Evolutionary conservation across 1,140 invertebrate genomes (phyloP), one percentile per base, ranked within the genome.

Genomic region (Brachionus angularis): DNA sequence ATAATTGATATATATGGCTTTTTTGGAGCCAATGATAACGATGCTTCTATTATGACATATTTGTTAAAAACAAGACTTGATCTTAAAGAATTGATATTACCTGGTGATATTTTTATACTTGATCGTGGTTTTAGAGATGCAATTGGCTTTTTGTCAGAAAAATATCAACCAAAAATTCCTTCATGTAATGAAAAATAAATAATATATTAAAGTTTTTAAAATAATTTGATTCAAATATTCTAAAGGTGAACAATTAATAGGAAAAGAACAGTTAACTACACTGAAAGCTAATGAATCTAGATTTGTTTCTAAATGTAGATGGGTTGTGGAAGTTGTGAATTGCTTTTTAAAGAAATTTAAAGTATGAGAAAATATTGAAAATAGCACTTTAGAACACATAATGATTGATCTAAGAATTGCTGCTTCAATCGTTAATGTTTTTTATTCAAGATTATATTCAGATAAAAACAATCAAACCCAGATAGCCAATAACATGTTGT

Each of bases 301-400:
- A 29, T 4, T 50, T 50, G 47, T 50, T 50, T 25, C 47, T 23
- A 50, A 29, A 50, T 50, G 18, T 25, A 50, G 47, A 50, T 50
- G 47, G 47, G 47, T 50, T 50, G 47, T 50, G 1, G 47, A 50
- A 25, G 47, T 23, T 29, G 14, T 50, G 25, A 50, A 50, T 25
- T n/a, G 47, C 47, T 50, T 50, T 50, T 50, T 50, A 25, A 25
- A 25, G 49, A n/a, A n/a, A n/a, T n/a, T n/a, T n/a, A n/a, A n/a
- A n/a, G n/a, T n/a, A n/a, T n/a, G n/a, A n/a, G 18, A 14, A 52
- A 25, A 47, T 21, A 25, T 52, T 25, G 29, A 52, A 52, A 52
- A 52, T 27, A 52, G 29, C 23, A 52, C 21, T 52, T 25, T 52
- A 52, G 29, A 23, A 27, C 49, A 52, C 29, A 52, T 25, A 25